phyloP scores from a whole-genome alignment of 2,888 invertebrate genomes.

The Pyrrhia umbra region DNA sequence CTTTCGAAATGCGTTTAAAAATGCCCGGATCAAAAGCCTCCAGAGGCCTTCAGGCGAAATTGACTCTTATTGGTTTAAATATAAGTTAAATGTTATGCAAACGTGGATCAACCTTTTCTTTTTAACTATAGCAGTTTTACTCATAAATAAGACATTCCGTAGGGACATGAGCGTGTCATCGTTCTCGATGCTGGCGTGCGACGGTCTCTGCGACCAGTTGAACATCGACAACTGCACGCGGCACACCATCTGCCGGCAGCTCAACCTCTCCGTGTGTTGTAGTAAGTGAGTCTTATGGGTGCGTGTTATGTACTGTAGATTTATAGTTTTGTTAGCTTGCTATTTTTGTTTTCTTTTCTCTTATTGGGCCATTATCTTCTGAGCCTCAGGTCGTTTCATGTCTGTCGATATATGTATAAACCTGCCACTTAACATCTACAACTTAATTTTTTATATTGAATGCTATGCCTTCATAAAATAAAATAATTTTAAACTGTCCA shows the following conservation, averaged over 20 bases:
- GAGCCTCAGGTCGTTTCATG: no score
- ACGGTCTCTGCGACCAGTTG: slow-evolving; percentile 78
- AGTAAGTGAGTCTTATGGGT: slow-evolving; percentile 84
- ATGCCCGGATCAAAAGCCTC: no score
- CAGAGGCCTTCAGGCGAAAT: no score
- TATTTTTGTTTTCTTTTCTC: background rate
- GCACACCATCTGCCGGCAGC: slow-evolving; percentile 77
- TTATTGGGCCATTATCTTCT: background rate
- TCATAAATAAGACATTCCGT: slow-evolving; percentile 16
- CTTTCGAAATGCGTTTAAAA: no score
- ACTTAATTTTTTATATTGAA: no score
- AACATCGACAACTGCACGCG: slow-evolving; percentile 80
- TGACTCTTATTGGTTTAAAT: no score
- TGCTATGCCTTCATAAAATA: background rate
- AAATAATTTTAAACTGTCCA: background rate
- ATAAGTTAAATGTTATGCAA: no score
- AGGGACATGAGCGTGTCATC: slow-evolving; percentile 86
- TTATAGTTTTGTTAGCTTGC: slow-evolving; percentile 5
- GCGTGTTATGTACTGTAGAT: slow-evolving; percentile 65
- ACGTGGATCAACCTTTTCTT: no score
- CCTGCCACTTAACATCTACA: no score
- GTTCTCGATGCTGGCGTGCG: slow-evolving; percentile 80
- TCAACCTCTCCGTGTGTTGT: slow-evolving; percentile 84
- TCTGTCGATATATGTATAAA: no score
- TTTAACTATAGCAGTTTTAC: background rate